A percentile compares a stretch with the other conserved stretches of the same genome.
Evolutionary conservation across 2,113 vertebrate genomes (phyloP).

Genomic region (Tetrao urogallus): DNA sequence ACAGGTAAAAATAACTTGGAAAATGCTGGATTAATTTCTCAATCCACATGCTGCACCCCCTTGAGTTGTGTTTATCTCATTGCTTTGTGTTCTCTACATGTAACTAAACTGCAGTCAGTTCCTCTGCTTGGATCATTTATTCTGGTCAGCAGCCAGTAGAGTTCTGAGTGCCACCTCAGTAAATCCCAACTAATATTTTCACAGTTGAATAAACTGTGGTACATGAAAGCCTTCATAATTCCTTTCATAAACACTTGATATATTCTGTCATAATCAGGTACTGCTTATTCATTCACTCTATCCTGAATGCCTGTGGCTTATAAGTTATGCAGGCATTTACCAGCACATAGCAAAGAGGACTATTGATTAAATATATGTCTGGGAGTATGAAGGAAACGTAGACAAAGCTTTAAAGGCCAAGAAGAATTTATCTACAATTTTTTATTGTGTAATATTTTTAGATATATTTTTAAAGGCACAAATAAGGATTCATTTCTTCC

Average conservation of each 20-base stretch:
- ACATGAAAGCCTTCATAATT: conserved; percentile 48
- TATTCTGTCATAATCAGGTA: conserved; percentile 60
- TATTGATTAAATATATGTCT: conserved; percentile 66
- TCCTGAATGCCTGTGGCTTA: conserved; percentile 62
- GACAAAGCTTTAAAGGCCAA: background rate
- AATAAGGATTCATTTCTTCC: background rate
- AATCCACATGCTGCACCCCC: background rate
- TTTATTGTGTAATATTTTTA: background rate
- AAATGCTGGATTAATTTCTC: conserved; percentile 22
- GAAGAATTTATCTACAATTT: background rate
- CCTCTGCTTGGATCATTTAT: conserved; percentile 50
- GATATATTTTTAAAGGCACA: background rate
- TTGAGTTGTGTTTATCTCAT: background rate
- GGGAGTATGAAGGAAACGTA: conserved; percentile 57
- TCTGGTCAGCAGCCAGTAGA: conserved; percentile 33
- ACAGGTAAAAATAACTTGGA: background rate
- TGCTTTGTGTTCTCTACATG: conserved; percentile 4
- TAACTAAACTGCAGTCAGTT: conserved; percentile 35
- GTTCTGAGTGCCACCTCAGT: conserved; percentile 32
- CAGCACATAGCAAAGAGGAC: conserved; percentile 44
- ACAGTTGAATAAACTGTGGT: conserved; percentile 63
- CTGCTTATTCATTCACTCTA: conserved; percentile 60
- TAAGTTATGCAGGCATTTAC: conserved; percentile 62
- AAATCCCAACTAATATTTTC: conserved; percentile 67
- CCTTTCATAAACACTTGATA: conserved; percentile 45